A percentile compares a stretch with the other conserved stretches of the same genome.
phyloP scores from a whole-genome alignment of 2,797 vertebrate genomes.

The Pagetopsis macropterus region DNA sequence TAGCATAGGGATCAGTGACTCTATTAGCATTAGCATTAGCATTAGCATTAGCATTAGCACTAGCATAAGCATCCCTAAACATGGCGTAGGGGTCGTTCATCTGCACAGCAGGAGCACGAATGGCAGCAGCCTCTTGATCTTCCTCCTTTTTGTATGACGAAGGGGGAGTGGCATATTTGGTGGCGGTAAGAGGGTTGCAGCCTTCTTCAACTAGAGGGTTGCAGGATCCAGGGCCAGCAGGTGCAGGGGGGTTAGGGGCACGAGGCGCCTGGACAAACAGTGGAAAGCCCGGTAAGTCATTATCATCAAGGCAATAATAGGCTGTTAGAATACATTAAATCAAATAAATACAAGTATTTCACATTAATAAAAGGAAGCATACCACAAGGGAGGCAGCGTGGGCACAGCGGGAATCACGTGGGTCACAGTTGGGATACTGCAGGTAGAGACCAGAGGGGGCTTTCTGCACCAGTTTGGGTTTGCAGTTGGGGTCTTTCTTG shows the following conservation, averaged over 20 bases:
- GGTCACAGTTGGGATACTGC: constrained; percentile 81
- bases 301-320: not conserved
- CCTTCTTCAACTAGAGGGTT: constrained; percentile 83
- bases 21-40: constrained; percentile 58
- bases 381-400: constrained; percentile 73
- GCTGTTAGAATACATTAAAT: not conserved
- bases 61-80: constrained; percentile 68
- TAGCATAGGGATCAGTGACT: constrained; percentile 73
- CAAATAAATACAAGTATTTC: not conserved
- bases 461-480: constrained; percentile 73
- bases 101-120: constrained; percentile 60
- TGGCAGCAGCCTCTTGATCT: constrained; percentile 66
- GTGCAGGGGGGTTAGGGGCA: constrained; percentile 57
- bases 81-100: constrained; percentile 76
- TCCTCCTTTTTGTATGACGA: constrained; percentile 64
- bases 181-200: constrained; percentile 84
- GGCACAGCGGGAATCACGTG: constrained; percentile 78
- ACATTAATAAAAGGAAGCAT: not conserved
- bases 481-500: constrained; percentile 78
- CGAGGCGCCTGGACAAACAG: constrained; percentile 63
- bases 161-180: constrained; percentile 64
- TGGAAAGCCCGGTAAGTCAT: not conserved
- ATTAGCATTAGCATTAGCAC: constrained; percentile 52
- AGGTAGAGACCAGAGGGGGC: constrained; percentile 76
- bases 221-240: constrained; percentile 78